These are phyloP conservation scores for Molossus alvarezi DNA, from an alignment of 2,797 vertebrate genomes.

Conservation along the genomic window DNA sequence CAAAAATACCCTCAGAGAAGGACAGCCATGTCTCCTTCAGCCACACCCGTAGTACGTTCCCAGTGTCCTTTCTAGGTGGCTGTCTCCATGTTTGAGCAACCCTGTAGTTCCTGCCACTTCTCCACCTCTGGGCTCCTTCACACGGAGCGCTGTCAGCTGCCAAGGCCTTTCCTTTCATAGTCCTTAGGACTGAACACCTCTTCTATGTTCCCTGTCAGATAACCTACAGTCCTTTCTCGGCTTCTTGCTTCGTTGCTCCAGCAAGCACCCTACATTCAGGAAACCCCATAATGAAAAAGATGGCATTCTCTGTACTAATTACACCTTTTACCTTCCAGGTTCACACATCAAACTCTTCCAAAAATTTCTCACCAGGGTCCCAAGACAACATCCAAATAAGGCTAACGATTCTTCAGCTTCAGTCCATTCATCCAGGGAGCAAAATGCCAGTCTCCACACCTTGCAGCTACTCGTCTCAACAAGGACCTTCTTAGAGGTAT, in stretches of 20 bases:
- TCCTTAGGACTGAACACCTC: not conserved
- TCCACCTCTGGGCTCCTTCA: not conserved
- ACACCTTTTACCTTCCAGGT: not conserved
- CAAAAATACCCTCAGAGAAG: not conserved
- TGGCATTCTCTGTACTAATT: not conserved
- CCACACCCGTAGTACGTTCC: not conserved
- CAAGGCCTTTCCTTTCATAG: not conserved
- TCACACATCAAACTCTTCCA: not conserved
- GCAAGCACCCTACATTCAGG: not conserved
- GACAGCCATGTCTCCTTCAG: not conserved
- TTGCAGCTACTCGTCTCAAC: not conserved
- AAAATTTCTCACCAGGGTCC: not conserved
- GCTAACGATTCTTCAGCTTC: not conserved
- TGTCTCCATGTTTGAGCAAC: too few species aligned
- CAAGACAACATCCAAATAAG: not conserved
- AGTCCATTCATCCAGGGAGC: not conserved
- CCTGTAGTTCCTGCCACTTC: too few species aligned
- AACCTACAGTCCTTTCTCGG: not conserved
- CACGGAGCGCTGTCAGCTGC: not conserved
- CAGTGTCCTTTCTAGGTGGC: not conserved
- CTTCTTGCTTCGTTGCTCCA: not conserved
- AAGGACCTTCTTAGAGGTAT: not conserved
- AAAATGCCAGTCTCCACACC: not conserved
- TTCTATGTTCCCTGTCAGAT: not conserved
- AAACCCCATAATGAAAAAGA: not conserved